phyloP scores from a whole-genome alignment of 1,140 invertebrate genomes.

The Orchestia grillus region DNA sequence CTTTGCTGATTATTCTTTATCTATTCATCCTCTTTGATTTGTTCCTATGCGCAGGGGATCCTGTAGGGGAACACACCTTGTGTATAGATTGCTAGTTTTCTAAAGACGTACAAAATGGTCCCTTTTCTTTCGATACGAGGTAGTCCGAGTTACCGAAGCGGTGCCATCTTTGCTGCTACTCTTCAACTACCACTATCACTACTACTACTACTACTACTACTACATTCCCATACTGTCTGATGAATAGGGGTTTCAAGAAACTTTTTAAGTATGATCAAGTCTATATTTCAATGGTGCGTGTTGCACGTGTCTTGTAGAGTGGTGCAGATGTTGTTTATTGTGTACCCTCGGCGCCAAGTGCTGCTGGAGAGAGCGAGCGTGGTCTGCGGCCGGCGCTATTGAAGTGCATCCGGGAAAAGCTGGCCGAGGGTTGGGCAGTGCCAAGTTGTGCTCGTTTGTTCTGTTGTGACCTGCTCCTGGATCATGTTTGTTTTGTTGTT shows the following conservation, averaged over 20 bases:
- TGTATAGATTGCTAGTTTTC: too few species aligned
- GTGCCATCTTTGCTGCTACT: too few species aligned
- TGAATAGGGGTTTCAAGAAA: background rate
- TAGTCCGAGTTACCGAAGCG: too few species aligned
- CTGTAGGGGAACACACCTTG: too few species aligned
- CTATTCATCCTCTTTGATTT: too few species aligned
- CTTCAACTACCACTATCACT: too few species aligned
- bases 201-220: too few species aligned
- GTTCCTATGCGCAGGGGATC: too few species aligned
- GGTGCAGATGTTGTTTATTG: background rate
- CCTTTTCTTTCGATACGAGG: too few species aligned
- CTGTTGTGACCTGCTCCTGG: background rate
- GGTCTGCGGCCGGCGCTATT: background rate
- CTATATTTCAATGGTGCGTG: background rate
- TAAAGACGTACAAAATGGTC: too few species aligned
- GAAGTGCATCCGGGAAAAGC: background rate
- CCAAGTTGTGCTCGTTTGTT: background rate
- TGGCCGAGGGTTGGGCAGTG: background rate
- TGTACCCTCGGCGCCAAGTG: background rate
- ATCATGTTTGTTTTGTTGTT: background rate
- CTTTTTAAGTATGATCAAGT: too few species aligned
- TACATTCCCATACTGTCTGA: background rate
- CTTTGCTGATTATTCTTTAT: too few species aligned
- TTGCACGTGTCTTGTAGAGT: background rate
- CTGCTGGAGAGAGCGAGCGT: background rate